Base-by-base conservation (phyloP, 2,797 vertebrate genomes). In the Nyctibius grandis region DNA sequence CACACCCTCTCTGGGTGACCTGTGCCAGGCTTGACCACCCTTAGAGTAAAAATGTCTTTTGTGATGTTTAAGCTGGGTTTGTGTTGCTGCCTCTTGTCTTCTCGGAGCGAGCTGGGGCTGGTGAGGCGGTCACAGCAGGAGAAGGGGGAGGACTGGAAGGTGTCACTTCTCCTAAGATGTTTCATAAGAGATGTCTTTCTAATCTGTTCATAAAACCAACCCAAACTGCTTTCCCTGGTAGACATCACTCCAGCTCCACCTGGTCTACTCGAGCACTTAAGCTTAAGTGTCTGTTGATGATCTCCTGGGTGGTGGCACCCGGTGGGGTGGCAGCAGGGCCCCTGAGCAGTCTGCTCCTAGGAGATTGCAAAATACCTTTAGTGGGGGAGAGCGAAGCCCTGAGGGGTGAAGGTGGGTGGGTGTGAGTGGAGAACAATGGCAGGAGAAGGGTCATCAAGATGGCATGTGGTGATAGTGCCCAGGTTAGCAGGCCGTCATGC, bases 131-230 rank as follows among this genome's bases (percentile, higher is more conserved):
- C 1, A 1, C 59, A 29, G 28, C 26, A 60, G 45, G 10, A 65
- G 56, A 34, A 31, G 34, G 26, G 31, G 11, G 8, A 29, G 28
- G 38, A 13, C 51, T 22, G 51, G 29, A 9, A 22, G 31, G 20
- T 7, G 3, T 9, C 1, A 2, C n/a, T 36, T 33, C 57, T 42
- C 21, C 9, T 7, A 7, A 23, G 44, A 5, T 1, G 0, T 16
- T 50, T 33, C 15, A 0, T 2, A 1, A 9, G 33, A 6, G 5
- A 0, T 3, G 2, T 17, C 15, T 48, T 5, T n/a, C 36, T 51
- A 4, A 31, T 3, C 29, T 45, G 22, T 6, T 18, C 33, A 0
- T 3, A 9, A 33, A 56, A 1, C 42, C 56, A 42, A 3, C 61
- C 70, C 82, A 9, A n/a, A 3, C 2, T 8, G 36, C 20, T 51